Evolutionary conservation across 2,113 vertebrate species (phyloP), one percentile per base, ranked within the genome.

Genomic region (Sialia sialis): DNA sequence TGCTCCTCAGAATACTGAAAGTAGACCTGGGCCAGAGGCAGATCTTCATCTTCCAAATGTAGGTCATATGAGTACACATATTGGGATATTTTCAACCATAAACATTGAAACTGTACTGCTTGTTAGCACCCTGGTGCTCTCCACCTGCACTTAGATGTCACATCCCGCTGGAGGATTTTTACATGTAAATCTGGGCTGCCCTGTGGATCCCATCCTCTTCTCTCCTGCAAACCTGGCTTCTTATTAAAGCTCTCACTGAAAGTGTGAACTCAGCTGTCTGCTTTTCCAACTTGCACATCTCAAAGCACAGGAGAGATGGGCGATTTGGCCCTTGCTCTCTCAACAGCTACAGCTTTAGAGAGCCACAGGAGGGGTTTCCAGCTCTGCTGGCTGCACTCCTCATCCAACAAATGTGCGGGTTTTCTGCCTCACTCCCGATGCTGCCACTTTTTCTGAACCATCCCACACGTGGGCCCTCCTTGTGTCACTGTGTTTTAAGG

Each of bases 341-440:
- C 70, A 84, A 78, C 72, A 93, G 49, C 84, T 86, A 43, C 54
- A 85, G 59, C 39, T 80, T 74, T 54, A 75, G 91, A 76, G 56
- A 95, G 48, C 59, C 60, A 67, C 60, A 66, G 94, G 95, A 92
- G 41, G 68, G 64, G 49, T 56, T 95, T 78, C 78, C 84, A 77
- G 67, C 72, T 91, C 68, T 88, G 68, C 76, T 75, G 58, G 58
- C 73, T 85, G 51, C 44, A 34, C 34, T 87, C 29, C 41, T 90
- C 29, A 43, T 87, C 66, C 10, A 11, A 82, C 41, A 85, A 93
- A 91, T 29, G 49, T 60, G 39, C 32, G 38, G n/a, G 38, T 89
- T 89, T 89, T 83, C 67, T 75, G 48, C 56, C 48, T 72, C 30
- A 8, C 55, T 79, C 32, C 36, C 0, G 0, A 21, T 29, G 39